These are phyloP conservation scores for Lemur catta DNA, from an alignment of 2,797 vertebrate genomes.

Conservation along the genomic window DNA sequence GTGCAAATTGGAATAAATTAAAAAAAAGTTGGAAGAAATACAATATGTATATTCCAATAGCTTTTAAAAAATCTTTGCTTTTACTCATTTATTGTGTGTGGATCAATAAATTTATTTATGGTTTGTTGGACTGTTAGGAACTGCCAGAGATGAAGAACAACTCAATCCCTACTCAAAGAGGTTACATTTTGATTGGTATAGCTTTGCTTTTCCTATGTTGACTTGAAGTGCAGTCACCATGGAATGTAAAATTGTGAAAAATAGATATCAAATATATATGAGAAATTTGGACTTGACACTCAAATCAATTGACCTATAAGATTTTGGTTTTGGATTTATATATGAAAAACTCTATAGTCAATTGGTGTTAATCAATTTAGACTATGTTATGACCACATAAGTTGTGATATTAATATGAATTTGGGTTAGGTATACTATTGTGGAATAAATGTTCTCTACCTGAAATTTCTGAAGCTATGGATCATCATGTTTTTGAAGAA, in stretches of 20 bases:
- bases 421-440: fast-evolving
- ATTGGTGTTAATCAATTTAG: background rate
- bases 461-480: background rate
- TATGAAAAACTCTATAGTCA: background rate
- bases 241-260: background rate
- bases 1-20: background rate
- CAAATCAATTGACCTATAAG: background rate
- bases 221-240: background rate
- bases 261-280: background rate
- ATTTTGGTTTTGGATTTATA: background rate
- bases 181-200: background rate
- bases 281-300: background rate
- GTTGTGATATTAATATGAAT: background rate
- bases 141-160: background rate
- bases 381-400: background rate
- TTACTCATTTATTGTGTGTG: background rate
- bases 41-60: background rate
- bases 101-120: background rate
- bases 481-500: background rate
- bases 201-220: background rate
- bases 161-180: background rate
- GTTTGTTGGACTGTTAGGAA: background rate
- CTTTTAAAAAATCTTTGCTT: background rate
- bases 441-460: background rate
- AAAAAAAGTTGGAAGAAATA: background rate